A percentile compares a stretch with the other conserved stretches of the same genome.
phyloP scores from a whole-genome alignment of 2,888 invertebrate genomes.

The Iphiclides podalirius region DNA sequence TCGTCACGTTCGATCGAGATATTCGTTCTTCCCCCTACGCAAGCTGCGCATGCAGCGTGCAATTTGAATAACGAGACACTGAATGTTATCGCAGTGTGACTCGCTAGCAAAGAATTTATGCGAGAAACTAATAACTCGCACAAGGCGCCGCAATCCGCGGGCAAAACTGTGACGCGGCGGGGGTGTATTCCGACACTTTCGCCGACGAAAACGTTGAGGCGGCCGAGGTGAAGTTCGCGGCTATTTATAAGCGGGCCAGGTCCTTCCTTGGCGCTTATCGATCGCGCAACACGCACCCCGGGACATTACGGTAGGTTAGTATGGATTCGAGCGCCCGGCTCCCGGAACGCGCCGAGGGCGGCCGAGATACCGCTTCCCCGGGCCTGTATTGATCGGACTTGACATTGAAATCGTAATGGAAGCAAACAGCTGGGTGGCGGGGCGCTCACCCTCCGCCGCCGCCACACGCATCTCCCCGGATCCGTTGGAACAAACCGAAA shows the following conservation, averaged over 20 bases:
- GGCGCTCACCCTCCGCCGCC: conserved; percentile 53
- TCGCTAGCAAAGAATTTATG: no score
- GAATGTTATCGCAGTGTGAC: no score
- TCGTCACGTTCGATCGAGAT: conserved; percentile 73
- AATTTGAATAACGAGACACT: conserved; percentile 71
- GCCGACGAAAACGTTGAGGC: conserved; percentile 62
- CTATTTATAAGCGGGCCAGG: conserved; percentile 73
- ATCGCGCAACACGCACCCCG: conserved; percentile 66
- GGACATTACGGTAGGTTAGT: conserved; percentile 77
- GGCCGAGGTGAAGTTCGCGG: conserved; percentile 77
- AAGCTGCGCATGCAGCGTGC: conserved; percentile 65
- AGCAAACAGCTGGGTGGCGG: conserved; percentile 73
- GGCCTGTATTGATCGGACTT: conserved; percentile 77
- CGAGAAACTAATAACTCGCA: no score
- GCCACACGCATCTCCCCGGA: conserved; percentile 7
- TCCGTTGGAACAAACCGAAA: no score
- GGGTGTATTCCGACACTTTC: conserved; percentile 60
- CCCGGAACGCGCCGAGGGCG: conserved; percentile 71
- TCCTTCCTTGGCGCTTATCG: conserved; percentile 69
- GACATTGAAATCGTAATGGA: conserved; percentile 79
- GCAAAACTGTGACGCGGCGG: conserved; percentile 50
- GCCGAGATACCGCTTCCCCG: conserved; percentile 77
- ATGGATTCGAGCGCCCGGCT: conserved; percentile 65
- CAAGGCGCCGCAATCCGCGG: no score
- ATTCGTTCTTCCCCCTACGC: conserved; percentile 65